Base-by-base conservation (phyloP, 1,140 invertebrate species). In the Pararge aegeria region DNA sequence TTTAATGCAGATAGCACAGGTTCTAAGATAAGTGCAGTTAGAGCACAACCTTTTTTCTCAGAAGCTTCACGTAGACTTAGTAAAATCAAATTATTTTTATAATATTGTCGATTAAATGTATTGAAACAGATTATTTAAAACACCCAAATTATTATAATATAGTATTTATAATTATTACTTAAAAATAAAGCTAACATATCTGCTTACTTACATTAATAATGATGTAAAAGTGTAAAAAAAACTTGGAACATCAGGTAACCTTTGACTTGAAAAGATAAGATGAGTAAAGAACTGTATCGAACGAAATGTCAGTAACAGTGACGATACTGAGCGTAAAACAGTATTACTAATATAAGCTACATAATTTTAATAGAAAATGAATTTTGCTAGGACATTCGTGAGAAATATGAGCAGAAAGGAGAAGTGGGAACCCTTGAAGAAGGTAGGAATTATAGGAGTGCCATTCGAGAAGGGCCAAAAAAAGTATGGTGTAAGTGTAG, bases 381-480 rank as follows among this genome's bases (percentile, higher is more conserved):
- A 86, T 73, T 53, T 73, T 34, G 46, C 78, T 38, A 86, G 70
- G 72, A 60, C 75, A 29, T 72, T 80, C 38, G 56, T 69, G 50
- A 78, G 83, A 58, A 83, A 71, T 18, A 82, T 89, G 75, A 86
- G 76, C 55, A 67, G 71, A 37, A 37, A 19, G 30, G 66, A 63
- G 34, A 76, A 77, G 61, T 83, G 67, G 73, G 60, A 77, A 50
- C 71, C 83, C 3, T 67, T 89, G 42, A 73, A 76, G 4, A 73
- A 70, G 89, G 90, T 95, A 7, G 94, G 94, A 38, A 91, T 95
- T 61, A 87, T 95, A 42, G 94, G 94, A n/a, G 94, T 95, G 37
- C 94, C 94, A 20, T 94, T 95, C 71, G 93, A 93, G 55, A 94
- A 95, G 74, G 94, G 94, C 3, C 94, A 95, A 81, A 83, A 87